phyloP scores from a whole-genome alignment of 2,113 vertebrate genomes.

The Psilopsiagon aymara region DNA sequence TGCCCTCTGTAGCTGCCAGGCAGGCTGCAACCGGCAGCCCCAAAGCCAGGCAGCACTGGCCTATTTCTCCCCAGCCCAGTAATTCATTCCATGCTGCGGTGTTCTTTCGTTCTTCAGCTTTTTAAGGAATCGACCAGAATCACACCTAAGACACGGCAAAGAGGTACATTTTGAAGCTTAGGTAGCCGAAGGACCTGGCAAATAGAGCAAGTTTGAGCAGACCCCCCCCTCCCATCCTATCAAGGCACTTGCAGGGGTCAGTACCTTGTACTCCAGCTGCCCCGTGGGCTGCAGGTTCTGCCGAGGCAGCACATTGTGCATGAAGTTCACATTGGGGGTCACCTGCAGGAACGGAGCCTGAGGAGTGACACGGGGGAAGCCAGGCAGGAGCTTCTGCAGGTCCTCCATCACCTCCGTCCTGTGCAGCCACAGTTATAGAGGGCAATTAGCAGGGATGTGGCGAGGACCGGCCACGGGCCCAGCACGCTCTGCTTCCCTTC shows the following conservation, averaged over 20 bases:
- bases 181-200: neutral
- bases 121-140: neutral
- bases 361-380: constrained; percentile 86
- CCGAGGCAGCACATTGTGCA: constrained; percentile 88
- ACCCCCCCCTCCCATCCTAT: neutral
- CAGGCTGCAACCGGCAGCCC: neutral
- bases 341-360: constrained; percentile 90
- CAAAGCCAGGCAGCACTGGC: neutral
- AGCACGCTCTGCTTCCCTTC: rapidly evolving
- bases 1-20: neutral
- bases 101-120: neutral
- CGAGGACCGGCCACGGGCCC: neutral
- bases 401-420: constrained; percentile 96
- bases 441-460: neutral
- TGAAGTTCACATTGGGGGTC: constrained; percentile 85
- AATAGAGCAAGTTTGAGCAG: neutral
- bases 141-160: neutral
- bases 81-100: neutral
- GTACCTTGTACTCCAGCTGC: constrained; percentile 98
- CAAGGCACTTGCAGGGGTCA: rapidly evolving
- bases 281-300: constrained; percentile 91
- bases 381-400: constrained; percentile 91
- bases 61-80: neutral
- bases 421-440: neutral
- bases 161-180: neutral